Base-by-base conservation (phyloP, 2,113 vertebrate genomes). In the Sphyrna mokarran region DNA sequence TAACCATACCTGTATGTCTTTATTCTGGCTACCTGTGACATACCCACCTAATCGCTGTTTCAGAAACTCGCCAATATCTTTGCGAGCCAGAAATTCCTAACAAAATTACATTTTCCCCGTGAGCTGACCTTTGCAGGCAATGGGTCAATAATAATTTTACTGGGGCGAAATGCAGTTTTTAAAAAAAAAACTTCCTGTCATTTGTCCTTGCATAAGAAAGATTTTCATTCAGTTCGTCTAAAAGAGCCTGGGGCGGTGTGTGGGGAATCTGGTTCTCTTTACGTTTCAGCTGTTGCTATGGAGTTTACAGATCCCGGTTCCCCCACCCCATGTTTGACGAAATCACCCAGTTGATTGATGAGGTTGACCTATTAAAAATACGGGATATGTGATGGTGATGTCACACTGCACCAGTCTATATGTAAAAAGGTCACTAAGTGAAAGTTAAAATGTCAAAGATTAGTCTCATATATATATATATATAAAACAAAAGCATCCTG, bases 281-380 rank as follows among this genome's bases (percentile, higher is more conserved):
- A 72, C 54, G 69, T 76, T 95, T 33, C 40, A 72, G 69, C 94
- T 70, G 68, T 54, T 95, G 94, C 68, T 95, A 95, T 95, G 94
- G 94, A 95, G 43, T 26, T 22, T 54, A 40, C 43, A 48, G 43
- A 70, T 29, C 26, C 66, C 66, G 0, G 16, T 1, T 18, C 66
- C 66, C 66, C 66, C 66, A 68, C 16, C 11, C 66, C 22, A 29
- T 95, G 61, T 66, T 93, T 93, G 61, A 61, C 89, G 66, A 93
- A 66, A 93, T 33, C 89, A 93, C 61, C 61, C 33, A 37, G 89
- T 37, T 93, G 89, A 93, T 93, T 93, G 89, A 93, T 93, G 89
- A 93, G 61, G 33, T 72, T 95, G 94, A 95, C 94, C 94, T 72
- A 95, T 33, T 95, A 68, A 48, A 95, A 95, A 95, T 48, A 95